Base-by-base conservation (phyloP, 2,888 invertebrate species). In the Drepanosiphum platanoidis region DNA sequence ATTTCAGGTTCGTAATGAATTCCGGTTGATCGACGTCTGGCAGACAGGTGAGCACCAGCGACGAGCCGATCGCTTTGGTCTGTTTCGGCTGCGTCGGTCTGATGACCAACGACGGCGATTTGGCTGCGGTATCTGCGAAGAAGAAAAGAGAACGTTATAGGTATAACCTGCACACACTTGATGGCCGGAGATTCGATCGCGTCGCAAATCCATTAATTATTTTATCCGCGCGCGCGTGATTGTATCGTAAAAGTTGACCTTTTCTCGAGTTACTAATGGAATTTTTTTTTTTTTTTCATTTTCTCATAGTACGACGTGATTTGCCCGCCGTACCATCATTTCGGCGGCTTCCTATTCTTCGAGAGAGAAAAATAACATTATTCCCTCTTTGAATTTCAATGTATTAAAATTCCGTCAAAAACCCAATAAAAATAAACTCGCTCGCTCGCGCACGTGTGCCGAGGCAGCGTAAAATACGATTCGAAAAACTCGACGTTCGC, bases 41-140 rank as follows among this genome's bases (percentile, higher is more conserved):
- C 88, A 93, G 92, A 89, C 96, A 96, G 8, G 95, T 95, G 87
- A 96, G 91, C 78, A 95, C 93, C 86, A 95, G 92, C 66, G 93
- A 93, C 88, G 93, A 93, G 79, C 95, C 95, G 18, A 95, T 93
- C 0, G 95, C 92, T 88, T 94, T 95, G 22, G 93, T 92, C 89
- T 94, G 94, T 86, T 92, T 91, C 86, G 93, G 81, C 13, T 81
- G 86, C 22, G 32, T 52, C 11, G 81, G 80, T 66, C 66, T 34
- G 46, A 72, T 80, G 79, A 82, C 58, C 58, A 78, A 34, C 30
- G 86, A 70, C 11, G 70, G 86, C 61, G 58, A 72, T 74, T 81
- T 86, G 52, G 77, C 70, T 52, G 52, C 42, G 36, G 34, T n/a
- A 79, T 80, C 84, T 84, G 68, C 9, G 64, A 72, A 30, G 22